Percentiles rank a stretch among this genome's conserved stretches.
Conservation (phyloP, 2,113 vertebrate species). For the Smithornis capensis region DNA sequence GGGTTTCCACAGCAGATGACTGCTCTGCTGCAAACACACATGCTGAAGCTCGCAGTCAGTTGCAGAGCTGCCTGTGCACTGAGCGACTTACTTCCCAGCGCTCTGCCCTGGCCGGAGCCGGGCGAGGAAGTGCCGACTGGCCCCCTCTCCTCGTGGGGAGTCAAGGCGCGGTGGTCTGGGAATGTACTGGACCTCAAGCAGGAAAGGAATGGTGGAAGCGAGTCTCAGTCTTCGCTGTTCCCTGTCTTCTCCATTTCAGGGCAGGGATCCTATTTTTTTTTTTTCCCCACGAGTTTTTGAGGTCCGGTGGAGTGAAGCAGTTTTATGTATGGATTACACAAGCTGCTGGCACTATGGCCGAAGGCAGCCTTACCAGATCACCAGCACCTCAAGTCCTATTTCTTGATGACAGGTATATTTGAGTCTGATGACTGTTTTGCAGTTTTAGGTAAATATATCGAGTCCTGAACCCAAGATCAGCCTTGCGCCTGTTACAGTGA, state of each 20-base stretch:
- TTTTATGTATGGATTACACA: neutral
- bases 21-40: neutral
- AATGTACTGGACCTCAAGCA: neutral
- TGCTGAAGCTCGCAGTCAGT: neutral
- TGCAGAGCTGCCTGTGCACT: neutral
- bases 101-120: neutral
- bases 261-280: neutral
- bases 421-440: neutral
- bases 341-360: neutral
- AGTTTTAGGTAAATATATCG: neutral
- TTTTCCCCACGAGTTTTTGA: neutral
- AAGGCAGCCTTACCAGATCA: neutral
- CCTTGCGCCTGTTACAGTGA: neutral
- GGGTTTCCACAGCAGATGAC: neutral
- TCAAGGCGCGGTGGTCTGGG: neutral
- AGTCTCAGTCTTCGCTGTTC: rapidly evolving
- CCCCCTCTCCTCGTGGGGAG: no score
- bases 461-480: neutral
- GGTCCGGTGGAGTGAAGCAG: neutral
- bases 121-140: neutral
- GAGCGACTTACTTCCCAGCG: neutral
- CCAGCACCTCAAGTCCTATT: neutral
- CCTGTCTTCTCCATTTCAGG: neutral
- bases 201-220: rapidly evolving
- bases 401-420: neutral